Evolutionary conservation across 35 echinoderm and acorn worm genomes (phyloP).

Genomic region (Ophiothrix spiculata): DNA sequence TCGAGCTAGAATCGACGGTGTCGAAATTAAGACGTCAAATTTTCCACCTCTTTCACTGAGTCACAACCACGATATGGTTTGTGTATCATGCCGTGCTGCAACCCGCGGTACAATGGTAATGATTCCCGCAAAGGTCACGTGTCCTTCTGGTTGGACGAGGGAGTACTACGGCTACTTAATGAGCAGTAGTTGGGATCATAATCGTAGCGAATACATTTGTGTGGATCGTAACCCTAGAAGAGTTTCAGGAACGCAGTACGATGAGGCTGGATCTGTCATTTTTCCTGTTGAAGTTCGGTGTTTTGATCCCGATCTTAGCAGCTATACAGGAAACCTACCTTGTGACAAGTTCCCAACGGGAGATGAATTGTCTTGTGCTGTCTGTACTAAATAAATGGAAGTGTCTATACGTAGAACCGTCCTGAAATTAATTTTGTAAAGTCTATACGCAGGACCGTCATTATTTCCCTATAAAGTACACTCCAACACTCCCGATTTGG

Average conservation of each 20-base stretch:
- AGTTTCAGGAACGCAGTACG: neutral
- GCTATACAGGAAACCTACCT: neutral
- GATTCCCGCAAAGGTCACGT: neutral
- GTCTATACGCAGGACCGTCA: too few species aligned
- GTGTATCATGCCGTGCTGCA: neutral
- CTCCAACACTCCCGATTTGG: too few species aligned
- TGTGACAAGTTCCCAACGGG: neutral
- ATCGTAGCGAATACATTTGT: neutral
- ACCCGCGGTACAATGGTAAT: neutral
- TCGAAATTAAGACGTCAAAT: too few species aligned
- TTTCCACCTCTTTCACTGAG: too few species aligned
- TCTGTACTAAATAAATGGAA: neutral
- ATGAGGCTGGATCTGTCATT: neutral
- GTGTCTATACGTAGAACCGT: too few species aligned
- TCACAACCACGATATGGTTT: neutral
- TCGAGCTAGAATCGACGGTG: too few species aligned
- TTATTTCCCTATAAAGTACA: too few species aligned
- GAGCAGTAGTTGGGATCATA: neutral
- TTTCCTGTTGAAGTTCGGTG: neutral
- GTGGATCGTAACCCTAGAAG: neutral
- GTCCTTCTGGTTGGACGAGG: neutral
- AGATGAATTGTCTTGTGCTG: neutral
- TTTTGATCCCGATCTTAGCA: neutral
- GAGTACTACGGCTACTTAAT: too few species aligned
- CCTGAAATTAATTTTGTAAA: too few species aligned